These are phyloP conservation scores for Aurelia aurita DNA, from an alignment of 30 jellyfish, hydroid and myxozoan species.

Conservation along the genomic window DNA sequence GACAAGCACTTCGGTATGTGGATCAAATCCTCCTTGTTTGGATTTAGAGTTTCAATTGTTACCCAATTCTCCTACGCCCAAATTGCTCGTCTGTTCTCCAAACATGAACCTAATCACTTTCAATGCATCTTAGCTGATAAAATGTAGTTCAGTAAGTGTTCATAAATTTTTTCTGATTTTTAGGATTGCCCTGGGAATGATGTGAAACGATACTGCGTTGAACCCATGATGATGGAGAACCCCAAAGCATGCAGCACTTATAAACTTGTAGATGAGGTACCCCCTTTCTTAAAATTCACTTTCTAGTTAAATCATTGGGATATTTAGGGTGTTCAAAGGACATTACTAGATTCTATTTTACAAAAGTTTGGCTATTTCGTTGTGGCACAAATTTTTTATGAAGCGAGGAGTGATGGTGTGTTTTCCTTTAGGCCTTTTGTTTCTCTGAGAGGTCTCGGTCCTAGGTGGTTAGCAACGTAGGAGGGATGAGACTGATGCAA, in stretches of 20 bases:
- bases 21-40: slow-evolving; percentile 21
- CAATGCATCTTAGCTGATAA: too few species aligned
- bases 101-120: too few species aligned
- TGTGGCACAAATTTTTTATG: background rate
- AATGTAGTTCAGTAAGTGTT: background rate
- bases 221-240: background rate
- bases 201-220: slow-evolving; percentile 16
- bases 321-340: too few species aligned
- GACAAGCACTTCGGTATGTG: slow-evolving; percentile 52
- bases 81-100: background rate
- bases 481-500: background rate
- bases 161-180: background rate
- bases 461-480: slow-evolving; percentile 47
- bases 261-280: slow-evolving; percentile 19
- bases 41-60: slow-evolving; percentile 1
- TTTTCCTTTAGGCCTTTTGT: background rate
- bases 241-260: slow-evolving; percentile 3
- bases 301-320: too few species aligned
- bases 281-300: too few species aligned
- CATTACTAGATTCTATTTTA: too few species aligned
- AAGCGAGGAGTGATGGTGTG: too few species aligned
- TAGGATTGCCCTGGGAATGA: slow-evolving; percentile 16
- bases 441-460: slow-evolving; percentile 39
- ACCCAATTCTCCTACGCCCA: slow-evolving; percentile 14
- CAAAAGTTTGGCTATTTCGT: background rate